Conservation (phyloP, 2,888 invertebrate species). For the Amiota mariae region DNA sequence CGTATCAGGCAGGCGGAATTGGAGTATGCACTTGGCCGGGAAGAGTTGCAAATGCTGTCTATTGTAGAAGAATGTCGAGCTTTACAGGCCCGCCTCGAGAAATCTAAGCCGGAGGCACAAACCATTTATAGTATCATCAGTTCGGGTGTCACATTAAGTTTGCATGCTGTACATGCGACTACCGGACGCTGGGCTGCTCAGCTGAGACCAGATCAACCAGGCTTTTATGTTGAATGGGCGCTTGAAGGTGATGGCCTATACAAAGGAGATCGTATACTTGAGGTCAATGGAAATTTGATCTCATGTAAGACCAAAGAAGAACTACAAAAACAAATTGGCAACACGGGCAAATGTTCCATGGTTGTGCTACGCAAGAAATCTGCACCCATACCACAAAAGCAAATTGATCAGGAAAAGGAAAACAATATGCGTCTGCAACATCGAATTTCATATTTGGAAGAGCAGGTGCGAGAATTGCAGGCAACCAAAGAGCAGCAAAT, state of each 20-base stretch:
- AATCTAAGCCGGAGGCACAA: conserved; percentile 76
- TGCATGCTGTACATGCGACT: conserved; percentile 81
- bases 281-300: conserved; percentile 86
- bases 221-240: conserved; percentile 87
- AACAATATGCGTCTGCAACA: conserved; percentile 90
- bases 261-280: conserved; percentile 84
- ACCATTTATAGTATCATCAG: conserved; percentile 76
- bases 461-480: conserved; percentile 83
- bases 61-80: conserved; percentile 88
- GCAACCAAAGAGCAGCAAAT: conserved; percentile 65
- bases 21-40: conserved; percentile 90
- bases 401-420: conserved; percentile 75
- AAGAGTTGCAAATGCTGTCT: conserved; percentile 89
- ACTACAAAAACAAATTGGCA: conserved; percentile 79
- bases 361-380: conserved; percentile 70
- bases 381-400: conserved; percentile 70
- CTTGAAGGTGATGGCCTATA: conserved; percentile 83
- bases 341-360: conserved; percentile 71
- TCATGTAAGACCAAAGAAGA: conserved; percentile 82
- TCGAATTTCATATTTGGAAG: conserved; percentile 91
- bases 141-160: conserved; percentile 74
- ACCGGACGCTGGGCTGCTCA: conserved; percentile 84
- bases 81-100: conserved; percentile 85
- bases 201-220: conserved; percentile 78
- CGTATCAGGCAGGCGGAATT: conserved; percentile 92